Percentiles rank a stretch among this genome's conserved stretches.
Evolutionary conservation across 2,113 vertebrate genomes (phyloP).

Genomic region (Lichenostomus cassidix): DNA sequence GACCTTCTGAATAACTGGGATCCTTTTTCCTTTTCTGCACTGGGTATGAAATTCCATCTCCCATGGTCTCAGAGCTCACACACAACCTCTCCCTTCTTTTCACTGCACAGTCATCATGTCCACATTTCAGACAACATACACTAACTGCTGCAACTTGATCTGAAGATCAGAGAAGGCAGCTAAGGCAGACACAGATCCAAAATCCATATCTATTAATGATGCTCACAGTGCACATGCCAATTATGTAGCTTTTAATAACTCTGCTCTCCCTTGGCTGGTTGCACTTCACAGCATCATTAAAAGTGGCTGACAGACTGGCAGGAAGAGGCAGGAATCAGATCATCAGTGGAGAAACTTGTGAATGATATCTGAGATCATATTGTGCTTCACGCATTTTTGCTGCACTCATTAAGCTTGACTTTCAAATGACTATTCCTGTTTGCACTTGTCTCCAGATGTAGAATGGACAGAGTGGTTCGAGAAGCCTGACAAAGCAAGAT

Average conservation of each 20-base stretch:
- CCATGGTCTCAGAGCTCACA: conserved; percentile 5
- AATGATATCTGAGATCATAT: background rate
- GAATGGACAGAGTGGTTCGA: conserved; percentile 95
- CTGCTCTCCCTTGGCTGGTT: background rate
- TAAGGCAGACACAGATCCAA: background rate
- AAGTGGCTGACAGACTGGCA: background rate
- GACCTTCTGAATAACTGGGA: background rate
- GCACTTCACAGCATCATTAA: background rate
- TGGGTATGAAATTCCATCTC: conserved; percentile 27
- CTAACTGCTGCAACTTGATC: background rate
- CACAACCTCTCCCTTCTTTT: background rate
- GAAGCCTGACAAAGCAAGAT: conserved; percentile 80
- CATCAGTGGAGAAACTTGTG: conserved; percentile 1
- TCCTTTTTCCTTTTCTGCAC: background rate
- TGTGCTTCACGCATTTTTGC: background rate
- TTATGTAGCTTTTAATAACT: conserved; percentile 11
- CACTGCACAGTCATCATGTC: background rate
- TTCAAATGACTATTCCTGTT: background rate
- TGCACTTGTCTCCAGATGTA: conserved; percentile 78
- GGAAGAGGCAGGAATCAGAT: conserved; percentile 11
- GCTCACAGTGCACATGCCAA: background rate
- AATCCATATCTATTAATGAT: background rate
- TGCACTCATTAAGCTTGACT: background rate
- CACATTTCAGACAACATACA: background rate
- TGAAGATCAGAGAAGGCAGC: background rate